These are phyloP conservation scores for Bellardia pandia DNA, from an alignment of 2,888 invertebrate species.

Conservation along the genomic window DNA sequence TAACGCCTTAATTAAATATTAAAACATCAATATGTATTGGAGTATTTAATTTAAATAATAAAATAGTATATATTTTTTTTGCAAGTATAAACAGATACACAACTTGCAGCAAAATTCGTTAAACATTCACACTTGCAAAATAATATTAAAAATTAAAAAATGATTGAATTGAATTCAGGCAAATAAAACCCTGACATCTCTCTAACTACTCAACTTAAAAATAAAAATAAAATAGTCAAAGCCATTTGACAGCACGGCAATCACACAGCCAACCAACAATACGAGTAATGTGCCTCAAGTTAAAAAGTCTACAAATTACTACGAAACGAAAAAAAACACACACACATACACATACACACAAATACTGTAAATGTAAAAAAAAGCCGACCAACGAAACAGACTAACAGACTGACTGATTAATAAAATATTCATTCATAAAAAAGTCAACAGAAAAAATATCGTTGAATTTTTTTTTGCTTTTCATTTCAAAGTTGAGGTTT, in stretches of 20 bases:
- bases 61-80: no score
- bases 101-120: background rate
- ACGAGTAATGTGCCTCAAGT: conserved; percentile 18
- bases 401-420: conserved; percentile 45
- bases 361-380: background rate
- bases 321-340: conserved; percentile 33
- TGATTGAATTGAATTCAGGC: conserved; percentile 25
- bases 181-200: conserved; percentile 30
- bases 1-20: no score
- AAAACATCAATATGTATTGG: background rate
- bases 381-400: background rate
- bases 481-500: conserved; percentile 19
- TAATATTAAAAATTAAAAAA: background rate
- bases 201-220: background rate
- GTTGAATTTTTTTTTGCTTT: background rate
- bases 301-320: conserved; percentile 59
- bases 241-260: background rate
- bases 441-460: background rate
- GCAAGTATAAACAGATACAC: no score
- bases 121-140: conserved; percentile 16
- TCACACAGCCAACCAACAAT: background rate
- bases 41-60: conserved; percentile 22
- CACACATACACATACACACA: conserved; percentile 19
- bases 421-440: conserved; percentile 65
- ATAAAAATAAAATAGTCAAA: conserved; percentile 33